Percentiles rank a stretch among this genome's conserved stretches.
Conservation (phyloP, 2,797 vertebrate species). For the Emys orbicularis region DNA sequence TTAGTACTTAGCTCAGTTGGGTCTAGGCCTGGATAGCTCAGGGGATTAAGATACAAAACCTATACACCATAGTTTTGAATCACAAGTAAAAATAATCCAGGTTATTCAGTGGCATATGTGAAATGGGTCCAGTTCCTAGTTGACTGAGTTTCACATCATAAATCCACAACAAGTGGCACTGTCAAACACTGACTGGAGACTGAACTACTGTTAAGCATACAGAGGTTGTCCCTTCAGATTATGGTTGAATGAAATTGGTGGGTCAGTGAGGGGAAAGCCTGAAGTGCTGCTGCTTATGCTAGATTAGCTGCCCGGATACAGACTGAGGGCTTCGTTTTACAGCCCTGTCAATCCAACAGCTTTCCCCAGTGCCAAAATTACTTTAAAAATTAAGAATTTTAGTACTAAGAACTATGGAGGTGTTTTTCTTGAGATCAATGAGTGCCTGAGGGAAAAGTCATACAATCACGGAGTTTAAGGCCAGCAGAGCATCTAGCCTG, state of each 20-base stretch:
- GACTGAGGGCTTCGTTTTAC: background rate
- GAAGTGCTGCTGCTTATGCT: background rate
- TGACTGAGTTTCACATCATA: background rate
- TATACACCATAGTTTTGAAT: background rate
- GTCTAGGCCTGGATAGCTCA: background rate
- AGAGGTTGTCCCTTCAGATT: background rate
- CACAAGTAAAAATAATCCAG: conserved; percentile 19
- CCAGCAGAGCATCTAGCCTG: background rate
- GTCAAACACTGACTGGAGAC: background rate
- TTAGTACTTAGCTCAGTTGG: background rate
- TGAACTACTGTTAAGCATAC: background rate
- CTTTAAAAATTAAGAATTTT: conserved; percentile 18
- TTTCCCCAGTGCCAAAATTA: background rate
- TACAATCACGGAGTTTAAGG: background rate
- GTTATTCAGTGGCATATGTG: background rate
- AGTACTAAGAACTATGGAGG: conserved; percentile 18
- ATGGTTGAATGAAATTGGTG: background rate
- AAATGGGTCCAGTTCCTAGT: background rate
- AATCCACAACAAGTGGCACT: background rate
- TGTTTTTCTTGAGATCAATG: conserved; percentile 29
- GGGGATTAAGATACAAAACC: background rate
- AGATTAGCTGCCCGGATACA: background rate
- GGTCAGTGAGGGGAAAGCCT: background rate
- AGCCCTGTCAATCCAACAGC: fast-evolving
- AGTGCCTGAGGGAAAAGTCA: conserved; percentile 17